A percentile compares a stretch with the other conserved stretches of the same genome.
These are phyloP conservation scores for Rhingia rostrata DNA, from an alignment of 2,888 invertebrate species.

Conservation along the genomic window DNA sequence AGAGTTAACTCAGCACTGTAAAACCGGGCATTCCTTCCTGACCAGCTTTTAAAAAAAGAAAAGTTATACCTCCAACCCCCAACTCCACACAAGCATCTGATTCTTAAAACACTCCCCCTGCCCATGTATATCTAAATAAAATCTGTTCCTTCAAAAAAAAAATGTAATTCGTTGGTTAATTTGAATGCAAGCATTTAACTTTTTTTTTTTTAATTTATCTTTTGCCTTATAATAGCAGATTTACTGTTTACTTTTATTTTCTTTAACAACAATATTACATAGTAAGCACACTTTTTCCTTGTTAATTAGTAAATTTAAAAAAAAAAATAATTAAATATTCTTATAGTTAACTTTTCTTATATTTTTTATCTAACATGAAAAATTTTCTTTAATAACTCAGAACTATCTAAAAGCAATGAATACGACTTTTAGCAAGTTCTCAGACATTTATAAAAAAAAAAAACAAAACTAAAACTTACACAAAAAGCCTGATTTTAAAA, in stretches of 20 bases:
- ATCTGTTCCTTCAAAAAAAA: neutral
- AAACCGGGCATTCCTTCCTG: no score
- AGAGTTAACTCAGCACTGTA: no score
- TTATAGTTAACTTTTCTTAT: constrained; percentile 25
- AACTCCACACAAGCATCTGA: neutral
- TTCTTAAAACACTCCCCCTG: neutral
- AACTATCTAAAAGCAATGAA: constrained; percentile 46
- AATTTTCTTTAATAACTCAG: constrained; percentile 39
- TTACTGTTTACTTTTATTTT: constrained; percentile 24
- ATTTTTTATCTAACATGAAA: constrained; percentile 12
- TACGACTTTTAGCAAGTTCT: constrained; percentile 19
- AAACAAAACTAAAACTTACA: constrained; percentile 3
- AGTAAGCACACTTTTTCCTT: constrained; percentile 59
- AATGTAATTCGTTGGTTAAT: constrained; percentile 12
- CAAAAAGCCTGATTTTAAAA: neutral
- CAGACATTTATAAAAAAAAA: neutral
- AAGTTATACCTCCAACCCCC: no score
- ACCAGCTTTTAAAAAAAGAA: no score
- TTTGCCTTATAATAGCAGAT: constrained; percentile 44
- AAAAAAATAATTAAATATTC: constrained; percentile 34
- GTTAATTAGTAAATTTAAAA: constrained; percentile 44
- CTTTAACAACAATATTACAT: constrained; percentile 54
- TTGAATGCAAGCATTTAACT: constrained; percentile 52
- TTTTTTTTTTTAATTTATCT: constrained; percentile 24
- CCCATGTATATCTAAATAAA: neutral